Conservation (phyloP, 2,888 invertebrate species). For the Phaonia tiefii region DNA sequence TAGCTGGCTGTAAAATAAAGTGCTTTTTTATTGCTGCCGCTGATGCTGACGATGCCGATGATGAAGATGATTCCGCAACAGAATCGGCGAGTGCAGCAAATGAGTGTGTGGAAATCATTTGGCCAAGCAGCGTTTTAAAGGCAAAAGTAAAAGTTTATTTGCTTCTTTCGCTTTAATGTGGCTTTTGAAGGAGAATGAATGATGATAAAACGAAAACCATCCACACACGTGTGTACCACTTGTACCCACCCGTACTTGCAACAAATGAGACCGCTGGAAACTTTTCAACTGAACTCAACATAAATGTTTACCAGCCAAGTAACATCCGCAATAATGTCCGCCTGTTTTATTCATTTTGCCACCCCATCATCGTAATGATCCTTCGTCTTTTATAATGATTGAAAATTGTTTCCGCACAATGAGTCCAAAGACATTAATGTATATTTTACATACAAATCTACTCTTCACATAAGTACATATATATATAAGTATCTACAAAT, state of each 20-base stretch:
- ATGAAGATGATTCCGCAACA: conserved; percentile 32
- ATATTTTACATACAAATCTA: neutral
- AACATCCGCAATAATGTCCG: conserved; percentile 33
- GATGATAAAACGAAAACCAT: conserved; percentile 35
- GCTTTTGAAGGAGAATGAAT: conserved; percentile 30
- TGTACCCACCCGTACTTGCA: conserved; percentile 21
- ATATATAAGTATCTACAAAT: neutral
- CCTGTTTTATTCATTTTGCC: conserved; percentile 42
- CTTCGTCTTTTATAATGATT: conserved; percentile 47
- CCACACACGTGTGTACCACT: neutral
- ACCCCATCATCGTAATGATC: conserved; percentile 52
- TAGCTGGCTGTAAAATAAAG: conserved; percentile 59
- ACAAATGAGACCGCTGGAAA: conserved; percentile 44
- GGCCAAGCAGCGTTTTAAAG: conserved; percentile 47
- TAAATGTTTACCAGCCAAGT: conserved; percentile 29
- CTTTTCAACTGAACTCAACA: neutral
- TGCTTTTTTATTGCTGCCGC: conserved; percentile 57
- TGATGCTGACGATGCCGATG: conserved; percentile 26
- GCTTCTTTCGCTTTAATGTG: conserved; percentile 27
- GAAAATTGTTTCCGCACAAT: conserved; percentile 45
- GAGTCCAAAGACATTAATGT: neutral
- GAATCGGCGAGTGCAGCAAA: conserved; percentile 16
- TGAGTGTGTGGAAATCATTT: conserved; percentile 44
- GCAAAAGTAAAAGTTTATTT: conserved; percentile 53
- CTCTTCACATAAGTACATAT: neutral